A percentile compares a stretch with the other conserved stretches of the same genome.
phyloP scores from a whole-genome alignment of 1,140 invertebrate genomes.

The Neodiprion fabricii region DNA sequence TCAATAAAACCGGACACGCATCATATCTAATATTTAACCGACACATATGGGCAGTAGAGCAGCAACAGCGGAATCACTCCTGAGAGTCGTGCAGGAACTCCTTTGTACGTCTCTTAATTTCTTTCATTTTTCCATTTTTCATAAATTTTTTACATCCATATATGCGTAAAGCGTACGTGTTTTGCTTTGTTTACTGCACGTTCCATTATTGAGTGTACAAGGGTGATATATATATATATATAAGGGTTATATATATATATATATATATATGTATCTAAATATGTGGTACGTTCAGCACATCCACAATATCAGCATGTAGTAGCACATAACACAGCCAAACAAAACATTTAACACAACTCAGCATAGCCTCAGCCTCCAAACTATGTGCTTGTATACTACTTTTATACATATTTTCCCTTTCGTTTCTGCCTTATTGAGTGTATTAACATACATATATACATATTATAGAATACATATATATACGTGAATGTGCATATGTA shows the following conservation, averaged over 20 bases:
- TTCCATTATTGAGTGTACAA: no score
- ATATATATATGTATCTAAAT: no score
- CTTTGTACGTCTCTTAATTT: no score
- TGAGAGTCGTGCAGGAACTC: no score
- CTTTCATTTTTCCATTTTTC: no score
- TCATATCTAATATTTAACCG: neutral
- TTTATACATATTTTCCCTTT: neutral
- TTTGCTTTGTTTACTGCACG: no score
- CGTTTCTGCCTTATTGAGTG: neutral
- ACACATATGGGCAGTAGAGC: neutral
- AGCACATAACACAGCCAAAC: slow-evolving; percentile 41
- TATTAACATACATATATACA: slow-evolving; percentile 13
- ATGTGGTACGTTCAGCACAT: no score
- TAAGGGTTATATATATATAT: no score
- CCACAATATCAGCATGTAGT: slow-evolving; percentile 8
- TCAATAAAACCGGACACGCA: neutral
- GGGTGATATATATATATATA: no score
- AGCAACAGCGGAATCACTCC: neutral
- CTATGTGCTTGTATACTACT: slow-evolving; percentile 28
- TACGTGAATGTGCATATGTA: slow-evolving; percentile 25
- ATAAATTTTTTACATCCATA: no score
- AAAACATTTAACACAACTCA: slow-evolving; percentile 41
- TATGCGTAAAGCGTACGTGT: no score
- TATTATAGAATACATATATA: neutral
- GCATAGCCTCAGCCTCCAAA: slow-evolving; percentile 32